Conservation (phyloP, 2,888 invertebrate species). For the Phytoseiulus persimilis region DNA sequence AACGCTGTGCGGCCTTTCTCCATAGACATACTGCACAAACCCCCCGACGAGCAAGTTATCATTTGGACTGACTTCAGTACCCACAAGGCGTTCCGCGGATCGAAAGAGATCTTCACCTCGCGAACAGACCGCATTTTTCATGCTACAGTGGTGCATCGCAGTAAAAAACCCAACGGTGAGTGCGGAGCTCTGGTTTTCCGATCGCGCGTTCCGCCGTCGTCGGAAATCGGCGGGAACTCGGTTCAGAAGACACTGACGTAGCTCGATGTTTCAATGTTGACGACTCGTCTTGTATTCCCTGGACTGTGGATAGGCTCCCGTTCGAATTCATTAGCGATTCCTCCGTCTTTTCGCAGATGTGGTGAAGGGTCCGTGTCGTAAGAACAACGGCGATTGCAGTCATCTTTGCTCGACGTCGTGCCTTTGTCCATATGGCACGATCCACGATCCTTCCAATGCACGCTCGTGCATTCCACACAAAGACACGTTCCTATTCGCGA, state of each 20-base stretch:
- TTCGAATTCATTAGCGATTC: background rate
- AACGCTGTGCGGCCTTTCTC: slow-evolving; percentile 20
- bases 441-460: slow-evolving; percentile 34
- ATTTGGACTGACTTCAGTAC: slow-evolving; percentile 35
- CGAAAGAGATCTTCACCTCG: slow-evolving; percentile 29
- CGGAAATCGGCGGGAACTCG: no score
- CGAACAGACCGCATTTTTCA: slow-evolving; percentile 31
- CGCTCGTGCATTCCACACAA: slow-evolving; percentile 35
- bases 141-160: slow-evolving; percentile 23
- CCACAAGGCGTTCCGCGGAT: slow-evolving; percentile 28
- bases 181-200: background rate
- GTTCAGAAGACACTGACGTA: no score
- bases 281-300: background rate
- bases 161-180: slow-evolving; percentile 33
- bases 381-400: slow-evolving; percentile 37
- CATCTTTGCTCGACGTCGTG: slow-evolving; percentile 35
- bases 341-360: background rate
- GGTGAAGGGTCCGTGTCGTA: slow-evolving; percentile 35
- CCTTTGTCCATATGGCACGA: slow-evolving; percentile 34
- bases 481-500: slow-evolving; percentile 30
- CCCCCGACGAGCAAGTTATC: slow-evolving; percentile 29
- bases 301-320: background rate
- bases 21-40: slow-evolving; percentile 24
- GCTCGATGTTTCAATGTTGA: background rate
- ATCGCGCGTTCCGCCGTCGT: background rate